Percentiles rank a stretch among this genome's conserved stretches.
phyloP scores from a whole-genome alignment of 2,888 invertebrate genomes.

The Yponomeuta cagnagella region DNA sequence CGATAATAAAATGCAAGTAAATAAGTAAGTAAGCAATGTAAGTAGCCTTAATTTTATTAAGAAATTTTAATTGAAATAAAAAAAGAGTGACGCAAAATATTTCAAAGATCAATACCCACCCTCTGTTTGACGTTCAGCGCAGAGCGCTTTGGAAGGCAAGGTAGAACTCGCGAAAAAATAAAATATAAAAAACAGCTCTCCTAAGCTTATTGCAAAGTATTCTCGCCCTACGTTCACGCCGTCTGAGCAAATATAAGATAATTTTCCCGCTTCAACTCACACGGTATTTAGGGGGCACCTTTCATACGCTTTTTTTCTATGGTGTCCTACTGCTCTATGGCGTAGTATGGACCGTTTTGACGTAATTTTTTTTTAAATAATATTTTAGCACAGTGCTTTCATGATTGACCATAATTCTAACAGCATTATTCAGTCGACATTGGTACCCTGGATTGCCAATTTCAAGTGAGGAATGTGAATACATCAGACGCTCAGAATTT shows the following conservation, averaged over 20 bases:
- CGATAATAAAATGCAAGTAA: too few species aligned
- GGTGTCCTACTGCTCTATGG: conserved; percentile 53
- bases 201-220: conserved; percentile 76
- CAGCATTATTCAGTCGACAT: too few species aligned
- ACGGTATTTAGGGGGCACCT: conserved; percentile 74
- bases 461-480: too few species aligned
- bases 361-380: conserved; percentile 58
- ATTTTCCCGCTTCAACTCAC: conserved; percentile 73
- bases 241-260: conserved; percentile 76
- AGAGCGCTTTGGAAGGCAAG: conserved; percentile 52
- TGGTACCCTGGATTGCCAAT: too few species aligned
- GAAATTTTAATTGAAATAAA: too few species aligned
- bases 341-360: conserved; percentile 17
- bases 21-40: too few species aligned
- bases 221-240: conserved; percentile 73
- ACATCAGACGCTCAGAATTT: too few species aligned
- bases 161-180: conserved; percentile 47
- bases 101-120: conserved; percentile 1
- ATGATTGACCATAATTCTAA: too few species aligned
- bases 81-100: background rate
- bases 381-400: conserved; percentile 51
- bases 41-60: too few species aligned
- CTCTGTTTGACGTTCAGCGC: conserved; percentile 7
- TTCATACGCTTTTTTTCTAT: conserved; percentile 61
- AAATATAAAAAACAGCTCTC: conserved; percentile 63